phyloP scores from a whole-genome alignment of 1,140 invertebrate genomes.

The Cyclina sinensis region DNA sequence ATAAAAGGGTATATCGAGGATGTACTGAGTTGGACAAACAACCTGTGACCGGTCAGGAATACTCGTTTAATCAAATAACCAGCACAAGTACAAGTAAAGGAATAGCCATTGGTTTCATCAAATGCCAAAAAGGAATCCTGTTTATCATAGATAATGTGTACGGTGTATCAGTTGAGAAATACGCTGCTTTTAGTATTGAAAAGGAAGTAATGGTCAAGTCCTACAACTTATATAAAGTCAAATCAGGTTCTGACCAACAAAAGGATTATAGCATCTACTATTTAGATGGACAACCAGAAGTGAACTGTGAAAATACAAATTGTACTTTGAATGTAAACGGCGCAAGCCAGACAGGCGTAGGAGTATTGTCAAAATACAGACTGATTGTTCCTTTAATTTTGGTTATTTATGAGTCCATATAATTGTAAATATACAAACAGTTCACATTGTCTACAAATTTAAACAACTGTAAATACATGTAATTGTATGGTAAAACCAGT shows the following conservation, averaged over 20 bases:
- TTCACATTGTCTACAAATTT: too few species aligned
- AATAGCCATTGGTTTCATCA: background rate
- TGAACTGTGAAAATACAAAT: background rate
- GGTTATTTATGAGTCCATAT: too few species aligned
- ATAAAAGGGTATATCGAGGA: background rate
- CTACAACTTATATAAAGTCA: background rate
- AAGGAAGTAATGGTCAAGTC: background rate
- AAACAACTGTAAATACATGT: too few species aligned
- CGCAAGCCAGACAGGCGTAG: background rate
- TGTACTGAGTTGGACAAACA: background rate
- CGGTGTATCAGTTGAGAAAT: background rate
- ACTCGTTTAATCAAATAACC: background rate
- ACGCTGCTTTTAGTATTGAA: background rate
- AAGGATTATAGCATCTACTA: background rate
- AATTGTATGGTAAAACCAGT: too few species aligned
- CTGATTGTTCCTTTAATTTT: too few species aligned
- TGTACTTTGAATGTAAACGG: background rate
- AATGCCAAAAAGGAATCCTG: background rate
- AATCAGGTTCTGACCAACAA: background rate
- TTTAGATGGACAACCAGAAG: background rate
- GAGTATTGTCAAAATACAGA: background rate
- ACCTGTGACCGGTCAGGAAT: background rate
- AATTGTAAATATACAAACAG: too few species aligned
- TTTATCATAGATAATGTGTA: background rate
- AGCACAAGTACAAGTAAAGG: background rate